phyloP scores from a whole-genome alignment of 2,113 vertebrate genomes.

The Gavia stellata region DNA sequence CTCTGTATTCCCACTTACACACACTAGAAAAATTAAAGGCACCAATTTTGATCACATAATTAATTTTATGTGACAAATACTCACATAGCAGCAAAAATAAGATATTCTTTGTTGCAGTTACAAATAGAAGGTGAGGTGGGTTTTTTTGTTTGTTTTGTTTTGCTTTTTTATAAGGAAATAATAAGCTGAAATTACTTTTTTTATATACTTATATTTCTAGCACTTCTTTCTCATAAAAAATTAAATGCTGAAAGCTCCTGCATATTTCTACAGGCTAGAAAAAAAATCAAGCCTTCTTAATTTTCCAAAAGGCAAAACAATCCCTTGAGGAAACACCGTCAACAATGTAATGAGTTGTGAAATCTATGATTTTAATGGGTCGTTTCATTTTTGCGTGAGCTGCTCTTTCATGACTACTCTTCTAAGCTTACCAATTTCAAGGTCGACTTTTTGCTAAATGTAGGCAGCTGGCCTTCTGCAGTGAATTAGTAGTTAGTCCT shows the following conservation, averaged over 20 bases:
- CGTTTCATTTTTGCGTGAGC: background rate
- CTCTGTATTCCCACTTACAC: background rate
- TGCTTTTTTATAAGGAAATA: background rate
- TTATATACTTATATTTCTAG: background rate
- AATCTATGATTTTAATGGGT: background rate
- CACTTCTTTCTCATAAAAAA: background rate
- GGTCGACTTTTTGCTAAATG: background rate
- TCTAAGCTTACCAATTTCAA: conserved; percentile 18
- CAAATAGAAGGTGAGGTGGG: background rate
- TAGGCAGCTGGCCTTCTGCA: background rate
- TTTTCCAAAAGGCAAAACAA: background rate
- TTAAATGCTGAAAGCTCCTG: background rate
- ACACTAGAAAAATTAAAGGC: background rate
- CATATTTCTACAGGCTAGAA: background rate
- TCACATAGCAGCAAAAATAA: background rate
- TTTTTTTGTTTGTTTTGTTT: rapidly evolving
- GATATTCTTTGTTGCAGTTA: background rate
- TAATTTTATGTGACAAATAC: background rate
- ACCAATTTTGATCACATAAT: background rate
- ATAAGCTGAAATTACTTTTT: background rate
- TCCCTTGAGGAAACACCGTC: conserved; percentile 1
- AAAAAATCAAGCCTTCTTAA: background rate
- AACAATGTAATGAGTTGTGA: conserved; percentile 16
- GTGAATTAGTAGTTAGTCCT: background rate
- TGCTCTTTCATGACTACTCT: background rate